phyloP scores from a whole-genome alignment of 2,888 invertebrate species.

The Napeogenes inachia region DNA sequence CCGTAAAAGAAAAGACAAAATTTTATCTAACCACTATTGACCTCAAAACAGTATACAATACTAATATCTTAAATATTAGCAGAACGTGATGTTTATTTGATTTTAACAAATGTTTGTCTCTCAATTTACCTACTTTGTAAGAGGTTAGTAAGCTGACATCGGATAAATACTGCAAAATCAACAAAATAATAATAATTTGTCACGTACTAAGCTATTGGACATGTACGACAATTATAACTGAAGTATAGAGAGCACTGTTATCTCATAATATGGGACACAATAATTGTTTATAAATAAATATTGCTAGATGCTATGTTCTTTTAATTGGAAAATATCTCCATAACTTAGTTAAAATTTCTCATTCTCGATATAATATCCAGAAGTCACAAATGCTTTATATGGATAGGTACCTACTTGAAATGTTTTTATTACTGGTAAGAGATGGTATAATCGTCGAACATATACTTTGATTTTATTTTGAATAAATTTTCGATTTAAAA shows the following conservation, averaged over 20 bases:
- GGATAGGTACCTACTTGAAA: too few species aligned
- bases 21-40: neutral
- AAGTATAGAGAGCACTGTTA: neutral
- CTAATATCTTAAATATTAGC: constrained; percentile 5
- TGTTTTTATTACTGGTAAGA: too few species aligned
- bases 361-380: too few species aligned
- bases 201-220: neutral
- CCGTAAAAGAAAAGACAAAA: neutral
- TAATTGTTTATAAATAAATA: too few species aligned
- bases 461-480: too few species aligned
- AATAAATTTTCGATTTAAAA: too few species aligned
- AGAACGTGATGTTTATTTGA: constrained; percentile 4
- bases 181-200: neutral
- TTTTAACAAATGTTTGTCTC: neutral
- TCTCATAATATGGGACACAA: too few species aligned
- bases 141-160: neutral
- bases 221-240: neutral
- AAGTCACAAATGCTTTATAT: too few species aligned
- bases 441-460: too few species aligned
- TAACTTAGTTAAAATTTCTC: too few species aligned
- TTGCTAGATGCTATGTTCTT: too few species aligned
- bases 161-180: constrained; percentile 1
- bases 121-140: neutral
- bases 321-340: too few species aligned
- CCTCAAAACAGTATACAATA: neutral